Evolutionary conservation across 2,797 vertebrate species (phyloP).

Genomic region (Ctenopoma kingsleyae): DNA sequence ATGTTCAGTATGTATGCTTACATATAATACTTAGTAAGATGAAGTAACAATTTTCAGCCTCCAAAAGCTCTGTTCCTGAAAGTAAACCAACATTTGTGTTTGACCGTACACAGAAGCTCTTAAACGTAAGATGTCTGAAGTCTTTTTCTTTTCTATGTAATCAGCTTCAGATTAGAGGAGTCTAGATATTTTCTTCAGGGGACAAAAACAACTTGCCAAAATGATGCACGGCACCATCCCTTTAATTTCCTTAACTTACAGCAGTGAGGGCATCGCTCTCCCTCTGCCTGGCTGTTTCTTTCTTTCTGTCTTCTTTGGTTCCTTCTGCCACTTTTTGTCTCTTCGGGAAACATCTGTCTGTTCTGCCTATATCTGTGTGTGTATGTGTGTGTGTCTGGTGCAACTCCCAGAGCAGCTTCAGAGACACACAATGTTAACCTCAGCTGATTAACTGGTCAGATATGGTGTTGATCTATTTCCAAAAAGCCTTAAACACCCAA

Average conservation of each 20-base stretch:
- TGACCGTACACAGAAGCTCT: conserved; percentile 25
- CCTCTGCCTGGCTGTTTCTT: not conserved
- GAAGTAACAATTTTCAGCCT: not conserved
- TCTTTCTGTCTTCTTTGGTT: conserved; percentile 12
- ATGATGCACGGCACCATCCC: conserved; percentile 1
- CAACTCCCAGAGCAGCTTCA: conserved; percentile 8
- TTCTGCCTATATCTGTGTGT: not conserved
- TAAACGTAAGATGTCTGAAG: conserved; percentile 22
- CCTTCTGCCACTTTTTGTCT: conserved; percentile 1
- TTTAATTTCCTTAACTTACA: conserved; percentile 4
- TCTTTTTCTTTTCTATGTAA: conserved; percentile 26
- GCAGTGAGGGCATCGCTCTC: not conserved
- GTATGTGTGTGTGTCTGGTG: conserved; percentile 21
- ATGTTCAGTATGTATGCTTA: too few species aligned
- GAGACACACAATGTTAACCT: conserved; percentile 39
- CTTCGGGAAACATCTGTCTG: conserved; percentile 18
- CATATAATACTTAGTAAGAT: too few species aligned
- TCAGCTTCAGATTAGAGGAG: conserved; percentile 34
- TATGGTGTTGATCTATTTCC: conserved; percentile 45
- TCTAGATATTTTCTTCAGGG: conserved; percentile 34
- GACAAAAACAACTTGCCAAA: conserved; percentile 35
- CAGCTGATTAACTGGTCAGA: conserved; percentile 47
- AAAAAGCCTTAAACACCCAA: conserved; percentile 33
- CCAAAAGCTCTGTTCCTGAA: not conserved
- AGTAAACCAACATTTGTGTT: conserved; percentile 26